phyloP scores from a whole-genome alignment of 2,888 invertebrate genomes.

The Cephus sareptanus region DNA sequence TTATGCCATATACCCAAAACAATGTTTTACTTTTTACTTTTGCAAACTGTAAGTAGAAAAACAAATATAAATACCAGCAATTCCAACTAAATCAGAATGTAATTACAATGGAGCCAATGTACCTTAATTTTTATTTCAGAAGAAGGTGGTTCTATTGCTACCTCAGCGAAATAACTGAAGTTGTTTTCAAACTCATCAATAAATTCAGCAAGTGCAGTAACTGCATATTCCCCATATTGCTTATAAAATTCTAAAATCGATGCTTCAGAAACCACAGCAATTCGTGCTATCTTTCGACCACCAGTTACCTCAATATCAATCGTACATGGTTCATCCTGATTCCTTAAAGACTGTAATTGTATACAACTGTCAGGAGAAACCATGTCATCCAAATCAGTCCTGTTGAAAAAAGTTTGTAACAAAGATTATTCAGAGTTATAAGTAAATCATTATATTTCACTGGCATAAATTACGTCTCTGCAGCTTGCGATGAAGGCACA shows the following conservation, averaged over 20 bases:
- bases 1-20: constrained; percentile 65
- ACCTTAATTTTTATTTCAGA: constrained; percentile 59
- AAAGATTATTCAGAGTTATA: not conserved
- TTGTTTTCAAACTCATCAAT: constrained; percentile 62
- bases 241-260: constrained; percentile 66
- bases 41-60: constrained; percentile 54
- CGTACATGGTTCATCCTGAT: constrained; percentile 48
- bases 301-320: constrained; percentile 54
- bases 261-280: constrained; percentile 64
- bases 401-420: constrained; percentile 35
- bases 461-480: constrained; percentile 38
- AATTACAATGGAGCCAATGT: constrained; percentile 18
- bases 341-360: constrained; percentile 38
- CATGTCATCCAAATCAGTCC: constrained; percentile 56
- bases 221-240: constrained; percentile 64
- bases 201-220: constrained; percentile 59
- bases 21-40: constrained; percentile 53
- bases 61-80: not conserved
- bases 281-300: constrained; percentile 53
- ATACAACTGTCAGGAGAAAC: constrained; percentile 59
- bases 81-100: not conserved
- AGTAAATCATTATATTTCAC: not conserved
- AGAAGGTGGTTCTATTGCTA: constrained; percentile 50
- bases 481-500: constrained; percentile 25
- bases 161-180: constrained; percentile 56